phyloP scores from a whole-genome alignment of 2,113 vertebrate genomes.

The Hemichromis elongatus region DNA sequence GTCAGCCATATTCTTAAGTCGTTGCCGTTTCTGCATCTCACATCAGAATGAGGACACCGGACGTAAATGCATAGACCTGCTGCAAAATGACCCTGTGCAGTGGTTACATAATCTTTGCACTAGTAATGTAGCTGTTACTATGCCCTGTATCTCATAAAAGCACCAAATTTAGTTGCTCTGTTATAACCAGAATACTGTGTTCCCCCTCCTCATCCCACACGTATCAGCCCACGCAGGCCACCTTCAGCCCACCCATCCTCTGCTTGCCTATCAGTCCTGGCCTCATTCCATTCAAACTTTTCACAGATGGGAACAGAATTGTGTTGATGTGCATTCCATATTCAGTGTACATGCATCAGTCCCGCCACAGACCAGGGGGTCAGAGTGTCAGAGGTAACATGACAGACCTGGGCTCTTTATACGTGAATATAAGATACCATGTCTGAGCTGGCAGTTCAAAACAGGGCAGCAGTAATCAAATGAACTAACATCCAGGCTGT shows the following conservation, averaged over 20 bases:
- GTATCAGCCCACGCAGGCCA: slow-evolving; percentile 45
- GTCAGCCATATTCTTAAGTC: not conserved
- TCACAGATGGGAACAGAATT: slow-evolving; percentile 44
- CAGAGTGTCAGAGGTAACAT: slow-evolving; percentile 14
- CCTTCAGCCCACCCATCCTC: slow-evolving; percentile 53
- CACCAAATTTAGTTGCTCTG: slow-evolving; percentile 25
- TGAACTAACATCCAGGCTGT: slow-evolving; percentile 48
- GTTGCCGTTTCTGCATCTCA: not conserved
- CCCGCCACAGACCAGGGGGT: slow-evolving; percentile 17
- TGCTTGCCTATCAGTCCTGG: slow-evolving; percentile 32
- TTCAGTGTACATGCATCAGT: slow-evolving; percentile 26
- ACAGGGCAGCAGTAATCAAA: slow-evolving; percentile 41
- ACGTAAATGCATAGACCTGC: not conserved
- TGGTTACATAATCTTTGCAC: not conserved
- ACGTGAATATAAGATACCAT: slow-evolving; percentile 4
- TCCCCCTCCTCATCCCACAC: slow-evolving; percentile 52
- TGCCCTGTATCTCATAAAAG: slow-evolving; percentile 11
- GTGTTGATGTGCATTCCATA: not conserved
- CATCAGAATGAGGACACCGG: not conserved
- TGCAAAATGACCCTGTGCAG: not conserved
- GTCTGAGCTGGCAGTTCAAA: slow-evolving; percentile 35
- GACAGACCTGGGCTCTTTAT: not conserved
- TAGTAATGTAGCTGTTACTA: not conserved
- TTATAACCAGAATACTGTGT: slow-evolving; percentile 38
- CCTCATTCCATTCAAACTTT: slow-evolving; percentile 48